Evolutionary conservation across 37 sponge, comb jelly and placozoan genomes (phyloP).

Genomic region (Crambe crambe): DNA sequence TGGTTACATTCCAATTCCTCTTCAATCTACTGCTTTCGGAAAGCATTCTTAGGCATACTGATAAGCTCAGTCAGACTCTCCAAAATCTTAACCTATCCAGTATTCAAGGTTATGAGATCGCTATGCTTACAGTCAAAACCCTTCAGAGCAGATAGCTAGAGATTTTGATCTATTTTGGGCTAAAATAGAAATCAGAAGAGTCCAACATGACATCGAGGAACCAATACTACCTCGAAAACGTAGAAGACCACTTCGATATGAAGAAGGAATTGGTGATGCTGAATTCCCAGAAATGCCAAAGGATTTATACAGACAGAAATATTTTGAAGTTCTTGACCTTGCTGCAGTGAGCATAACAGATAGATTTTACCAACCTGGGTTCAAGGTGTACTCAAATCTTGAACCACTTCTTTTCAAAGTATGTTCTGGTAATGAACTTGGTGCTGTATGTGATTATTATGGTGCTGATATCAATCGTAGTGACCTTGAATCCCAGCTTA

Average conservation of each 20-base stretch:
- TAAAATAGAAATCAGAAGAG: slow-evolving; percentile 51
- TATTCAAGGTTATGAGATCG: slow-evolving; percentile 75
- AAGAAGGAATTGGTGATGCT: slow-evolving; percentile 53
- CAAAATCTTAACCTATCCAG: slow-evolving; percentile 68
- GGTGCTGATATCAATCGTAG: slow-evolving; percentile 50
- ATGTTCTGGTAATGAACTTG: slow-evolving; percentile 41
- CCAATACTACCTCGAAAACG: slow-evolving; percentile 57
- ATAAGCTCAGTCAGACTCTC: slow-evolving; percentile 71
- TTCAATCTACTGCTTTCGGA: slow-evolving; percentile 59
- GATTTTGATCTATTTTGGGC: slow-evolving; percentile 76
- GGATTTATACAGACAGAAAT: slow-evolving; percentile 43
- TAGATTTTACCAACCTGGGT: slow-evolving; percentile 74
- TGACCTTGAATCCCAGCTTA: slow-evolving; percentile 60
- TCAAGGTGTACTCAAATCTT: slow-evolving; percentile 54
- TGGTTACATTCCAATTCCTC: slow-evolving; percentile 57
- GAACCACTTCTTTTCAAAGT: slow-evolving; percentile 66
- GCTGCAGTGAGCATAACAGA: slow-evolving; percentile 38
- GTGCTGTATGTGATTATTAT: too few species aligned
- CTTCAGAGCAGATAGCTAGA: slow-evolving; percentile 45
- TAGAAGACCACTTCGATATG: slow-evolving; percentile 59
- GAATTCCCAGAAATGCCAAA: slow-evolving; percentile 33
- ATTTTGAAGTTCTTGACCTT: slow-evolving; percentile 69
- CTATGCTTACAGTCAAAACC: slow-evolving; percentile 69
- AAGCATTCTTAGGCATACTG: slow-evolving; percentile 74
- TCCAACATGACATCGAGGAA: slow-evolving; percentile 56